Evolutionary conservation across 2,797 vertebrate species (phyloP), one percentile per base, ranked within the genome.

Genomic region (Petrocephalus sullivani): DNA sequence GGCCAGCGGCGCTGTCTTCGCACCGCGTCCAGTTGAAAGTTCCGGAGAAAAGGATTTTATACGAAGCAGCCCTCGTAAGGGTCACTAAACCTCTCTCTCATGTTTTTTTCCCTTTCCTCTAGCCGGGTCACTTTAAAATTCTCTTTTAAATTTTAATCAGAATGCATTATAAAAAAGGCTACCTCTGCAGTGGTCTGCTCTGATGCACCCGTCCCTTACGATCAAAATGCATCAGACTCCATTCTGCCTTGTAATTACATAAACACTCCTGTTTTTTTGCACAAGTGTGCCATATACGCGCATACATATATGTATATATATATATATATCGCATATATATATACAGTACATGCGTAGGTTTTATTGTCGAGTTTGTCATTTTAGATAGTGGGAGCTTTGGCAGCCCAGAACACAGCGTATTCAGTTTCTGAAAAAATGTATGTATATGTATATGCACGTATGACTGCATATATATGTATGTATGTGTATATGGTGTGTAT

Each of bases 71-170:
- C 37, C 78, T 84, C 19, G 21, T 82, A 60, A 56, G 56, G 89
- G 54, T 75, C 83, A n/a, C 88, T 8, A 28, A 12, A 87, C 53
- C 2, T 85, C 37, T 87, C 9, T 87, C 60, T 91, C 51, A 85
- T 84, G 1, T 10, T 61, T 60, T 28, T 87, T 85, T 49, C 37
- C 60, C 67, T 37, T 86, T 85, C 58, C 12, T 60, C 53, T 67
- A 10, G 54, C 87, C 2, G 19, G 33, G 21, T 86, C 28, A 37
- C 82, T 87, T 88, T 84, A 88, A 85, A 85, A 85, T 85, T 67
- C 81, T 71, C 46, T 88, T 88, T 67, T 61, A 88, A 88, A 88
- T 88, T 88, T 85, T 85, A 54, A 85, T 85, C 58, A 53, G 46
- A 57, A 67, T 85, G 41, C 28, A 53, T 84, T 84, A 64, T 28